A percentile compares a stretch with the other conserved stretches of the same genome.
These are phyloP conservation scores for Huso huso DNA, from an alignment of 2,797 vertebrate genomes.

Conservation along the genomic window DNA sequence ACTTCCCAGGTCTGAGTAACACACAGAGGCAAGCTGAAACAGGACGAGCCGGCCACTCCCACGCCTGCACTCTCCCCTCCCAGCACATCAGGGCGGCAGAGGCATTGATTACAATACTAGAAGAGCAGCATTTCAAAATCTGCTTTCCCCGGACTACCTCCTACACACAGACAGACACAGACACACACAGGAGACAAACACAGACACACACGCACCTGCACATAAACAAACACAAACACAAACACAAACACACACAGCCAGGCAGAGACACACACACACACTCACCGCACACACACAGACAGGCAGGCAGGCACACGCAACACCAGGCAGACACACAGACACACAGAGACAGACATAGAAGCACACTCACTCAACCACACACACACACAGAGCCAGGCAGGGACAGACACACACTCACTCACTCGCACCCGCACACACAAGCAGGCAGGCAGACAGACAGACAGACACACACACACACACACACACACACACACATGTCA, in stretches of 20 bases:
- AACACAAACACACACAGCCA: background rate
- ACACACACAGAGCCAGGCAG: background rate
- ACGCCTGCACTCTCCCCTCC: background rate
- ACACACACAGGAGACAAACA: too few species aligned
- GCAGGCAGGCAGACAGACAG: conserved; percentile 27
- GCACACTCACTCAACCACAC: background rate
- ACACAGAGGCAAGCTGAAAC: too few species aligned
- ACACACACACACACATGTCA: background rate
- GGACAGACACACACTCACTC: background rate
- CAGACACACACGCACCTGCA: conserved; percentile 16
- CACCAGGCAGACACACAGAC: conserved; percentile 2
- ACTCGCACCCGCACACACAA: background rate
- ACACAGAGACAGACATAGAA: background rate
- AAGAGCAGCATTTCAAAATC: too few species aligned
- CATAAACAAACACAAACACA: background rate
- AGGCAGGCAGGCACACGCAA: background rate
- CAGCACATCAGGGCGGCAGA: background rate
- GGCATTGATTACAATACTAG: too few species aligned
- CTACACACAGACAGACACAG: too few species aligned
- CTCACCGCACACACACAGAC: conserved; percentile 4
- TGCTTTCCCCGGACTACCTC: too few species aligned
- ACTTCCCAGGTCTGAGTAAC: too few species aligned
- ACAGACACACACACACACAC: background rate
- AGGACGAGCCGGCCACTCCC: background rate
- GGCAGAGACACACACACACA: background rate